A percentile compares a stretch with the other conserved stretches of the same genome.
Conservation (phyloP, 2,113 vertebrate genomes). For the Haplotaxodon microlepis region DNA sequence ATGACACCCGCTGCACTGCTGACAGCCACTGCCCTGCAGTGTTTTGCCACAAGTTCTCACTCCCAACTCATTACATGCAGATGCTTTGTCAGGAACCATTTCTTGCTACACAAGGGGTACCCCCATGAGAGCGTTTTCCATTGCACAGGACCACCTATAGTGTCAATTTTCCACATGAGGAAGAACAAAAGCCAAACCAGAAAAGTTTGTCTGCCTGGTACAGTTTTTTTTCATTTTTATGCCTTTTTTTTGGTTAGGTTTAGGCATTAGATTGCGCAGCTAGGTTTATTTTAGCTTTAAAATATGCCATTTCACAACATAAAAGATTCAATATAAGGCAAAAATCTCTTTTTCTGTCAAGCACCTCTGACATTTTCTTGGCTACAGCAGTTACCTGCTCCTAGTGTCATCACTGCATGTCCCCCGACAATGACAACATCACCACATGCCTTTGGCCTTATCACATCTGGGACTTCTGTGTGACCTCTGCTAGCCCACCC, state of each 20-base stretch:
- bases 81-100: neutral
- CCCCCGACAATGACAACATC: neutral
- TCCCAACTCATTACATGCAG: neutral
- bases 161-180: neutral
- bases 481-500: neutral
- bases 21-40: neutral
- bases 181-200: neutral
- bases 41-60: neutral
- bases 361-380: neutral
- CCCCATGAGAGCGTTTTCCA: neutral
- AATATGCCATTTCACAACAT: neutral
- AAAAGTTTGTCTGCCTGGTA: neutral
- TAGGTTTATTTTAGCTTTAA: neutral
- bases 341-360: neutral
- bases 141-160: neutral
- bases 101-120: neutral
- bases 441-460: neutral
- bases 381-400: neutral
- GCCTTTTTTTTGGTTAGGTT: neutral
- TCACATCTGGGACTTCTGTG: neutral
- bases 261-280: neutral
- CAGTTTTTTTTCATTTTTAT: neutral
- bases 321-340: neutral
- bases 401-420: neutral
- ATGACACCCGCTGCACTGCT: neutral